phyloP scores from a whole-genome alignment of 2,113 vertebrate genomes.

The Lutjanus erythropterus region DNA sequence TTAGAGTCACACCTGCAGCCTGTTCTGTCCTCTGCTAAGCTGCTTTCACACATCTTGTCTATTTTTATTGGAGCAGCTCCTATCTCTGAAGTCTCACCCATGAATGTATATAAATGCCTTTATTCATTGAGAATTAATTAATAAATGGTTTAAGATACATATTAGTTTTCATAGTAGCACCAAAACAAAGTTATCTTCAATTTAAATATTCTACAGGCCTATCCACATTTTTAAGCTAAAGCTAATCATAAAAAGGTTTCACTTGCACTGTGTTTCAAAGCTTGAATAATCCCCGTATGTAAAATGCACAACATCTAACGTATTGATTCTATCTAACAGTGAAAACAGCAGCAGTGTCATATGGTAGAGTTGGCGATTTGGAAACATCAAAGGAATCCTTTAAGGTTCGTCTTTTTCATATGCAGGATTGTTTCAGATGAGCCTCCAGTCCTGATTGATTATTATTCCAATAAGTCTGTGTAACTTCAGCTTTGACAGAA shows the following conservation, averaged over 20 bases:
- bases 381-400: conserved; percentile 31
- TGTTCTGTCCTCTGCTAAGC: neutral
- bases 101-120: neutral
- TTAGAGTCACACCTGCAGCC: too few species aligned
- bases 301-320: neutral
- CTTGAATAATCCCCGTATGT: neutral
- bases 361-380: conserved; percentile 10
- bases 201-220: neutral
- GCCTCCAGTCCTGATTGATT: conserved; percentile 38
- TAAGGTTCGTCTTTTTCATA: conserved; percentile 33
- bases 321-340: neutral
- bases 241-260: neutral
- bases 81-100: neutral
- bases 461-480: conserved; percentile 34
- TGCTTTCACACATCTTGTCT: too few species aligned
- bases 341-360: conserved; percentile 3
- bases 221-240: neutral
- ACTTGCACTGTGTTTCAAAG: neutral
- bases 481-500: conserved; percentile 44
- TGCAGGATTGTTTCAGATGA: conserved; percentile 33
- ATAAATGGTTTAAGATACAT: neutral
- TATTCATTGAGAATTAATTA: neutral
- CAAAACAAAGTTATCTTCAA: neutral
- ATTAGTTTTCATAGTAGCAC: neutral
- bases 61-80: too few species aligned